A percentile compares a stretch with the other conserved stretches of the same genome.
These are phyloP conservation scores for Porites lobata DNA, from an alignment of 92 coral and sea anemone genomes.

Conservation along the genomic window DNA sequence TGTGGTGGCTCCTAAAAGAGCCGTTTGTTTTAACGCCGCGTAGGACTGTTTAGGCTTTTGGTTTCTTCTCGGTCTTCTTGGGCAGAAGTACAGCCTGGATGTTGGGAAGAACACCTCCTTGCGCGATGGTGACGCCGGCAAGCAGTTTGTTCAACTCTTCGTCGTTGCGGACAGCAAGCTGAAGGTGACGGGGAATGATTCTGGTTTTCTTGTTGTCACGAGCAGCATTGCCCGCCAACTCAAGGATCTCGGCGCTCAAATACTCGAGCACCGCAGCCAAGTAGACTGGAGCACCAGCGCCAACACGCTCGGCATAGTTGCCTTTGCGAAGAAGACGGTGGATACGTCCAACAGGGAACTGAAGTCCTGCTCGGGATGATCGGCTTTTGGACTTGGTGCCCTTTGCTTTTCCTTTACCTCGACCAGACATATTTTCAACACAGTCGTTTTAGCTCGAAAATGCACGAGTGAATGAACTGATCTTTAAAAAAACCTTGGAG, in stretches of 20 bases:
- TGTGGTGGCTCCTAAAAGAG: too few relatives aligned
- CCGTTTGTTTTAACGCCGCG: too few relatives aligned
- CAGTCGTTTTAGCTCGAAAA: too few relatives aligned
- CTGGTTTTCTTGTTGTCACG: slow-evolving; percentile 88
- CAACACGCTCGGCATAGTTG: slow-evolving; percentile 83
- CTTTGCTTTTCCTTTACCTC: slow-evolving; percentile 89
- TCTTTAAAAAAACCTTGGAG: too few relatives aligned
- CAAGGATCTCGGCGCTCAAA: slow-evolving; percentile 61
- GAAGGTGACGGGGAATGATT: slow-evolving; percentile 85
- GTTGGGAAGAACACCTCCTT: too few relatives aligned
- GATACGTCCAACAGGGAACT: slow-evolving; percentile 80
- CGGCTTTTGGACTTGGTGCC: slow-evolving; percentile 86
- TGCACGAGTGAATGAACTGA: too few relatives aligned
- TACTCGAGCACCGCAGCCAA: slow-evolving; percentile 61
- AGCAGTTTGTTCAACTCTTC: slow-evolving; percentile 42
- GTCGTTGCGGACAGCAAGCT: slow-evolving; percentile 80
- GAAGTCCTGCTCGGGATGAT: slow-evolving; percentile 88
- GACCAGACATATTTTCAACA: slow-evolving; percentile 74
- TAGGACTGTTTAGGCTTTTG: too few relatives aligned
- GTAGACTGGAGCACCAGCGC: slow-evolving; percentile 91
- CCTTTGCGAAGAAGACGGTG: slow-evolving; percentile 73
- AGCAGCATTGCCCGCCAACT: slow-evolving; percentile 83
- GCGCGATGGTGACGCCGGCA: too few relatives aligned
- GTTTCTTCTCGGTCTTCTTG: too few relatives aligned
- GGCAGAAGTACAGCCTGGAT: too few relatives aligned